Conservation (phyloP, 2,888 invertebrate species). For the Allophyes oxyacanthae region DNA sequence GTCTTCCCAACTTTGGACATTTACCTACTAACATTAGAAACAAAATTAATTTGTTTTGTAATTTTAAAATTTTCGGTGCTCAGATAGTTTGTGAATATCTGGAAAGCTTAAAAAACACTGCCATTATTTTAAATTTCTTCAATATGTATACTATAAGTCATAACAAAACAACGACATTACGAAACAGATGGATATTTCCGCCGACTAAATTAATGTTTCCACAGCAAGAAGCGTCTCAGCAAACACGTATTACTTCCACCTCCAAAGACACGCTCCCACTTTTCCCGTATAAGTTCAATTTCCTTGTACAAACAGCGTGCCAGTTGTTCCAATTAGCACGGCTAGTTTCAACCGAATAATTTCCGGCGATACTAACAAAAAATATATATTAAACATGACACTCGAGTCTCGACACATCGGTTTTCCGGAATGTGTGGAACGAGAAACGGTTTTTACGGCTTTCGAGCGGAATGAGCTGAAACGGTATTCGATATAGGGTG, state of each 20-base stretch:
- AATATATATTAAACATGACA: constrained; percentile 51
- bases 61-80: too few relatives aligned
- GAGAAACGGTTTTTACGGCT: constrained; percentile 32
- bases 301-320: constrained; percentile 53
- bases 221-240: constrained; percentile 4
- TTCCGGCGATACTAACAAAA: constrained; percentile 54
- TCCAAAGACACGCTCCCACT: constrained; percentile 22
- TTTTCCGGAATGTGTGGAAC: constrained; percentile 21
- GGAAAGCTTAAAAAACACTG: too few relatives aligned
- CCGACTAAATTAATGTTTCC: constrained; percentile 6
- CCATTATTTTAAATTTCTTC: too few relatives aligned
- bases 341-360: constrained; percentile 59
- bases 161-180: not conserved
- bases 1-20: too few relatives aligned
- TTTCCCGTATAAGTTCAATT: constrained; percentile 49
- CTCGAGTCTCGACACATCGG: constrained; percentile 33
- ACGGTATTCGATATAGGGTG: constrained; percentile 16
- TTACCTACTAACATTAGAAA: too few relatives aligned
- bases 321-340: constrained; percentile 57
- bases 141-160: too few relatives aligned
- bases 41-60: too few relatives aligned
- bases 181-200: not conserved
- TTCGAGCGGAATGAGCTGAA: constrained; percentile 18
- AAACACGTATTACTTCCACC: constrained; percentile 15
- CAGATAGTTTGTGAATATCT: too few relatives aligned